These are phyloP conservation scores for Vulpes vulpes DNA, from an alignment of 2,113 vertebrate genomes.

Conservation along the genomic window DNA sequence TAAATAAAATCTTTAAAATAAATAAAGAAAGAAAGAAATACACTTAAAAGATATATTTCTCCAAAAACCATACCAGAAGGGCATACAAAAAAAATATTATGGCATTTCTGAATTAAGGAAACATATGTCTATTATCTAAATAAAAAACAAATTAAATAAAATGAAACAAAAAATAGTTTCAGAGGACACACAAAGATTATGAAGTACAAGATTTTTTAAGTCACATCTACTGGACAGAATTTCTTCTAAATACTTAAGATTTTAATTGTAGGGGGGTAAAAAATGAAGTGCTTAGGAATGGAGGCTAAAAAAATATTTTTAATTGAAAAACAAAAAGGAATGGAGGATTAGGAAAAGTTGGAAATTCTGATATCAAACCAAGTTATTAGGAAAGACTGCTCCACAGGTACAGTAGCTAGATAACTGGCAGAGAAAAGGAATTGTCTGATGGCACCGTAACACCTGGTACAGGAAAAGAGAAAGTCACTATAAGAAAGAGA, in stretches of 20 bases:
- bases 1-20: too few species aligned
- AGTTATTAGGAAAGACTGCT: not conserved
- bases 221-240: not conserved
- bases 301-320: not conserved
- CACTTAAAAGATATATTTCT: not conserved
- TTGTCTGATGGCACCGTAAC: not conserved
- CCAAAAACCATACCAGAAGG: not conserved
- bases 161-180: not conserved
- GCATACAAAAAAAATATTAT: not conserved
- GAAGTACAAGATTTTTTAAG: not conserved
- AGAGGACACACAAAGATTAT: not conserved
- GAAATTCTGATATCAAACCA: not conserved
- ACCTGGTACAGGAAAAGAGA: not conserved
- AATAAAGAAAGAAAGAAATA: too few species aligned
- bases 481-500: not conserved
- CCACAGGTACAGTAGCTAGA: not conserved
- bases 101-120: not conserved
- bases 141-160: constrained; percentile 26
- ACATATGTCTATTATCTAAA: not conserved
- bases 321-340: not conserved
- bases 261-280: not conserved
- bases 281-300: not conserved
- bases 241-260: not conserved
- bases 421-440: not conserved
- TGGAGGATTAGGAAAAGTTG: not conserved